These are phyloP conservation scores for Oxytorus armatus DNA, from an alignment of 2,888 invertebrate genomes.

Conservation along the genomic window DNA sequence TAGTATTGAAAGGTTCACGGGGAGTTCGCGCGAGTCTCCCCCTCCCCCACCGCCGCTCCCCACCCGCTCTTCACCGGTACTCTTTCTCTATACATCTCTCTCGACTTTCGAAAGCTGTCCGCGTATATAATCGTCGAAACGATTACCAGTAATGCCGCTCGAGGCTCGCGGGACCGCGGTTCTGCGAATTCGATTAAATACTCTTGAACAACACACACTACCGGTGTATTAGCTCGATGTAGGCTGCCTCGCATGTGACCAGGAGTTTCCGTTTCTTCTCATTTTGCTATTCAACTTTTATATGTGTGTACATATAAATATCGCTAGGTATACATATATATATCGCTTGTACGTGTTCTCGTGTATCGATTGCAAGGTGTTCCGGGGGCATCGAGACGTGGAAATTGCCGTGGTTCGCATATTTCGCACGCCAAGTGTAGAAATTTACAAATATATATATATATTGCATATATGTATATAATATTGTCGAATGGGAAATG, in stretches of 20 bases:
- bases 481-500: slow-evolving; percentile 33
- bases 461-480: too few relatives aligned
- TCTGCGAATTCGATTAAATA: slow-evolving; percentile 58
- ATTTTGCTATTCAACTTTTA: slow-evolving; percentile 45
- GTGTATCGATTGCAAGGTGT: slow-evolving; percentile 54
- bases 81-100: slow-evolving; percentile 29
- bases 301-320: too few relatives aligned
- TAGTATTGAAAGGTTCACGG: slow-evolving; percentile 55
- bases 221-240: slow-evolving; percentile 31
- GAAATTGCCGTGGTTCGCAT: slow-evolving; percentile 44
- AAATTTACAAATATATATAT: slow-evolving; percentile 11
- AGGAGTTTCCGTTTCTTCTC: slow-evolving; percentile 35
- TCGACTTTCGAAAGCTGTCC: slow-evolving; percentile 56
- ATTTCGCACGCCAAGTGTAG: slow-evolving; percentile 27
- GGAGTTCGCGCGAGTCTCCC: slow-evolving; percentile 16
- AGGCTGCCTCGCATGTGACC: slow-evolving; percentile 42
- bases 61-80: slow-evolving; percentile 38
- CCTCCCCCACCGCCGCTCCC: neutral
- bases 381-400: slow-evolving; percentile 35
- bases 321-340: neutral
- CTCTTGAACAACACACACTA: slow-evolving; percentile 16
- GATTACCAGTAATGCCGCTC: slow-evolving; percentile 51
- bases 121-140: slow-evolving; percentile 57
- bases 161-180: slow-evolving; percentile 26
- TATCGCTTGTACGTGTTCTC: slow-evolving; percentile 19